Conservation (phyloP, 2,888 invertebrate genomes). For the Cephus nigrinus region DNA sequence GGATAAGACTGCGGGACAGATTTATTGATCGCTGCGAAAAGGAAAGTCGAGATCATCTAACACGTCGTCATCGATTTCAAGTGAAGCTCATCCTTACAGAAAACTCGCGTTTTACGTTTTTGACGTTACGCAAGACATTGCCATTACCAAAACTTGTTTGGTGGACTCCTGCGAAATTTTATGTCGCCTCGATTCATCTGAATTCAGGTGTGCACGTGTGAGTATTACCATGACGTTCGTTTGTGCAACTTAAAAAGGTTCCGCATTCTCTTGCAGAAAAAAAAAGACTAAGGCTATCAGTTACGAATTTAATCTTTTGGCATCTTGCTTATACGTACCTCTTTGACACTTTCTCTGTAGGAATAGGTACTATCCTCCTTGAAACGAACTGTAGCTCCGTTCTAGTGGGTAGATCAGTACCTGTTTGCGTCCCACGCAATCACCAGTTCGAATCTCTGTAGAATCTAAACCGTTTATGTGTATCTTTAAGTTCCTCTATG, state of each 20-base stretch:
- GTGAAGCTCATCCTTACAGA: not conserved
- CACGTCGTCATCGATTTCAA: not conserved
- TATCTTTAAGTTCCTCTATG: not conserved
- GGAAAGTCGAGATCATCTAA: not conserved
- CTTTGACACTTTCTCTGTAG: not conserved
- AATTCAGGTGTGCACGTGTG: not conserved
- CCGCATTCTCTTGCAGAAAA: not conserved
- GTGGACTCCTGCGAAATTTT: not conserved
- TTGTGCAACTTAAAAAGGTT: not conserved
- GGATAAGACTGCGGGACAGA: constrained; percentile 4
- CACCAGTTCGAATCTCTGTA: not conserved
- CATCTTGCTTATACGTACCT: not conserved
- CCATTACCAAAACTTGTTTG: not conserved
- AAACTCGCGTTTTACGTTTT: not conserved
- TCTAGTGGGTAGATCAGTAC: not conserved
- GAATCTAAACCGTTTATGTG: not conserved
- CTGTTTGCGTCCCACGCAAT: not conserved
- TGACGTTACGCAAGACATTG: not conserved
- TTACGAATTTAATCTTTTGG: not conserved
- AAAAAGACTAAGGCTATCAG: not conserved
- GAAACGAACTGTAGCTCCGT: not conserved
- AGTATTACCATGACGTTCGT: not conserved
- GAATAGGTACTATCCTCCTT: not conserved
- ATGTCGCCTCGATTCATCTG: not conserved
- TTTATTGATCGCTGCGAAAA: constrained; percentile 9